Base-by-base conservation (phyloP, 2,888 invertebrate species). In the Drosophila pseudotalamancana region DNA sequence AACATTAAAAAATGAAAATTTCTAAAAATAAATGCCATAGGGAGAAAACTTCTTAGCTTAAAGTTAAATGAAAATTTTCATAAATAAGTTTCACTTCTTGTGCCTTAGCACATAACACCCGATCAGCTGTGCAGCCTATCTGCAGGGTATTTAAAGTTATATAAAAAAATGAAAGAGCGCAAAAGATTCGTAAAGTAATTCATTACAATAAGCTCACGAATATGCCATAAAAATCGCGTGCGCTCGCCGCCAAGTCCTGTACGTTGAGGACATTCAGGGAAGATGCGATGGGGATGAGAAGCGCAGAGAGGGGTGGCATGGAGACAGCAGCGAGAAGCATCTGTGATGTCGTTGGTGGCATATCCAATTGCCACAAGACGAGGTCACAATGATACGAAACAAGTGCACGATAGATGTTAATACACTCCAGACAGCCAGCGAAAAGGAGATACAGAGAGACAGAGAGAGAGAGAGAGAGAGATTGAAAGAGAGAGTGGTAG, bases 151-250 rank as follows among this genome's bases (percentile, higher is more conserved):
- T 23, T 18, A 18, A 8, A 46, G 39, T n/a, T n/a, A n/a, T 25
- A 18, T 6, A 45, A 18, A 25, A 14, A 21, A 45, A 46, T 34
- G 43, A 42, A 29, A 25, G 29, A 45, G 51, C n/a, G 51, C 12
- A 55, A 54, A 71, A 67, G 55, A 63, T 77, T 67, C 51, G 55
- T n/a, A 75, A 75, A 79, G 88, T 88, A 88, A 89, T 89, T 89
- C 89, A 90, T 90, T 90, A 86, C 89, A 88, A 87, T 89, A 89
- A 89, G 88, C 89, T 86, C 88, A 88, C 88, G 86, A 89, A 84
- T 88, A 84, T 88, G 89, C 89, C 89, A 90, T 89, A 89, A 89
- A 89, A 89, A 87, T 88, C 71, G 84, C 86, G 77, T 84, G 73
- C 49, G 46, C 49, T 59, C 23, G 40, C 32, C 40, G 32, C 11